Conservation (phyloP, 1,140 invertebrate genomes). For the Penaeus vannamei region DNA sequence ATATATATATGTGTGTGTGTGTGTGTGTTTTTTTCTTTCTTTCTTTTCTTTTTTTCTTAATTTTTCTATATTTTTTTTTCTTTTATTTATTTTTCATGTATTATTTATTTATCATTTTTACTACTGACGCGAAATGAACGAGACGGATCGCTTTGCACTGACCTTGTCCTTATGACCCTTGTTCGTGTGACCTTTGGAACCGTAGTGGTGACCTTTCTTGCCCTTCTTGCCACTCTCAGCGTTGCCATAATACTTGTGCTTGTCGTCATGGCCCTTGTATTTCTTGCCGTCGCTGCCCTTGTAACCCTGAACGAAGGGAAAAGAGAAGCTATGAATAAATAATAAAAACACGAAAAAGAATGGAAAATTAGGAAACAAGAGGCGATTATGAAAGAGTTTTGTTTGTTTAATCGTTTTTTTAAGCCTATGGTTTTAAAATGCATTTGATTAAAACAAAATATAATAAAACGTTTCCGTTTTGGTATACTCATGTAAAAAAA, state of each 20-base stretch:
- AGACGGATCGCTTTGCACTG: not conserved
- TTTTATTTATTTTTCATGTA: no score
- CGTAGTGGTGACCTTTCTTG: slow-evolving; percentile 66
- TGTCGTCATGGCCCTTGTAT: slow-evolving; percentile 65
- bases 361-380: not conserved
- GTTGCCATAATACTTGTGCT: slow-evolving; percentile 63
- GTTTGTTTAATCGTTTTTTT: no score
- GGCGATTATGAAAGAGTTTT: no score
- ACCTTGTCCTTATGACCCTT: slow-evolving; percentile 67
- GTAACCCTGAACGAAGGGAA: slow-evolving; percentile 32
- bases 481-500: not conserved
- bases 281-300: slow-evolving; percentile 62
- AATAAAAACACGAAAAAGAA: not conserved
- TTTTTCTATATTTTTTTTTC: no score
- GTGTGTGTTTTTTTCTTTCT: no score
- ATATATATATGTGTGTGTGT: no score
- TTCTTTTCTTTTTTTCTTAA: no score
- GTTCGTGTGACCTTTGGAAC: slow-evolving; percentile 64
- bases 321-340: not conserved
- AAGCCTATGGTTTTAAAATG: no score
- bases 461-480: not conserved
- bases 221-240: slow-evolving; percentile 60
- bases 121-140: no score
- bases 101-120: no score
- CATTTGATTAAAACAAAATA: no score